These are phyloP conservation scores for Macrophya alboannulata DNA, from an alignment of 2,888 invertebrate genomes.

Conservation along the genomic window DNA sequence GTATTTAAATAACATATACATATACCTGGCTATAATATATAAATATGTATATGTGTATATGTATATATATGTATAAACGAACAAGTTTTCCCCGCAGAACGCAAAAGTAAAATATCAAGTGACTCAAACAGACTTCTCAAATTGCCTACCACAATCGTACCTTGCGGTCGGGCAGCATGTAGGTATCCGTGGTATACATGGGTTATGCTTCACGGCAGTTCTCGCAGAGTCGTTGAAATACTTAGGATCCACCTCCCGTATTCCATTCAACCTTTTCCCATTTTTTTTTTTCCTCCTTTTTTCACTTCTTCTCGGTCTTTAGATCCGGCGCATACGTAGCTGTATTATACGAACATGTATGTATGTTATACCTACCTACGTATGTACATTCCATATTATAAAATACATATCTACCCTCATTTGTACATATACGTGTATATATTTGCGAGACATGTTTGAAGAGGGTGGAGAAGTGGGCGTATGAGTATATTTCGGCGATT, in stretches of 20 bases:
- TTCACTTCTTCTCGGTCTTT: neutral
- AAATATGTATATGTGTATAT: too few species aligned
- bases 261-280: conserved; percentile 29
- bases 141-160: conserved; percentile 44
- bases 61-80: neutral
- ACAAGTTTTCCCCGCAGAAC: conserved; percentile 26
- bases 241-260: conserved; percentile 35
- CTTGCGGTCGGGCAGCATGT: conserved; percentile 14
- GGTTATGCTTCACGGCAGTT: conserved; percentile 15
- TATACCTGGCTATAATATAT: neutral
- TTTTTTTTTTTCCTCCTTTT: neutral
- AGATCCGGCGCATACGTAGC: neutral
- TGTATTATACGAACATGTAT: neutral
- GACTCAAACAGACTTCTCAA: conserved; percentile 50
- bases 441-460: neutral
- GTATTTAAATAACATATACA: neutral
- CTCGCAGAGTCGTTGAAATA: conserved; percentile 35
- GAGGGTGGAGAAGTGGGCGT: neutral
- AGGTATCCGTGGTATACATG: conserved; percentile 1
- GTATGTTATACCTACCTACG: neutral
- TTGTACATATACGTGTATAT: neutral
- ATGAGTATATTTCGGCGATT: conserved; percentile 14
- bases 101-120: conserved; percentile 49
- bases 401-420: neutral
- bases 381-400: too few species aligned